Evolutionary conservation across 1,140 invertebrate genomes (phyloP).

Genomic region (Eurosta solidaginis): DNA sequence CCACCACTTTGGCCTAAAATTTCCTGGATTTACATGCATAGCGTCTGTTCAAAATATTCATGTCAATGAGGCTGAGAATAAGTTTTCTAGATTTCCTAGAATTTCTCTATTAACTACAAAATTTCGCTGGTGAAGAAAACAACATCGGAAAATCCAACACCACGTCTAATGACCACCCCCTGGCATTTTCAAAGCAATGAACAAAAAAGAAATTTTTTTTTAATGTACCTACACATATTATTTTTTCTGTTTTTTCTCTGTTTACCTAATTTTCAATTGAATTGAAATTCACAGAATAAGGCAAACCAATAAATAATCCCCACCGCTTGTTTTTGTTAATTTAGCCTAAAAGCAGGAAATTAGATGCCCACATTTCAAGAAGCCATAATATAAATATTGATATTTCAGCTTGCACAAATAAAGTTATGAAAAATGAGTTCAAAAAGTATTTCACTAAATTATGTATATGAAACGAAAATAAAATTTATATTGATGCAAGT

Average conservation of each 20-base stretch:
- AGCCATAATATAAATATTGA: not conserved
- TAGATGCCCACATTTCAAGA: not conserved
- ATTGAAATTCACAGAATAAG: not conserved
- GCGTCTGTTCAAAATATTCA: no score
- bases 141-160: no score
- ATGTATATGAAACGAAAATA: not conserved
- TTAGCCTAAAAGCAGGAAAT: not conserved
- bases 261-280: not conserved
- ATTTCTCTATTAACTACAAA: no score
- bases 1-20: no score
- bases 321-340: no score
- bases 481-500: not conserved
- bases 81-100: no score
- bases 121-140: no score
- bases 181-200: no score
- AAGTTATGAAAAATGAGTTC: not conserved
- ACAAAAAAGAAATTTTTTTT: no score
- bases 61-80: no score
- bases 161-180: no score
- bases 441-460: not conserved
- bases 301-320: slow-evolving; percentile 4
- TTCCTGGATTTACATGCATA: no score
- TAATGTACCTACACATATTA: not conserved
- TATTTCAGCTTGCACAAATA: not conserved
- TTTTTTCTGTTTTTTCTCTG: not conserved